phyloP scores from a whole-genome alignment of 92 coral and sea anemone species.

The Umimayanthus chanpuru region DNA sequence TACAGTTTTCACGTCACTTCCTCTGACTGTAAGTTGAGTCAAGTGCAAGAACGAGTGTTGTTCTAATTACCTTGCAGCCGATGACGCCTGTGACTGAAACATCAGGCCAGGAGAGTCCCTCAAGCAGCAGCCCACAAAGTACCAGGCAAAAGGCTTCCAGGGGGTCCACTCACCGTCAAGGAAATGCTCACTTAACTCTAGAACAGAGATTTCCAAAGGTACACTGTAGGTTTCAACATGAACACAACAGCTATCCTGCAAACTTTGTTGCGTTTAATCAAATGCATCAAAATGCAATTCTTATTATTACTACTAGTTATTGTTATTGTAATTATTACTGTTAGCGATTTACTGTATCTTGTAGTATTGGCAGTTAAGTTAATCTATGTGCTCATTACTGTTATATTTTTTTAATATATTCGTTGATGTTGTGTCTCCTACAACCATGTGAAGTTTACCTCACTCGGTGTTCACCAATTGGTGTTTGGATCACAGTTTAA shows the following conservation, averaged over 20 bases:
- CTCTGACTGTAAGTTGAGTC: too few species aligned
- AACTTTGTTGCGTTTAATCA: too few species aligned
- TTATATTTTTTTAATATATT: neutral
- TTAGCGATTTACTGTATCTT: too few species aligned
- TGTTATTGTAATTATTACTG: too few species aligned
- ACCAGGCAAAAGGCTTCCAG: neutral
- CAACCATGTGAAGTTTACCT: conserved; percentile 32
- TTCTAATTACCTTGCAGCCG: conserved; percentile 15
- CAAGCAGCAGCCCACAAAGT: neutral
- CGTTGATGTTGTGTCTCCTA: neutral
- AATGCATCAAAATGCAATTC: too few species aligned
- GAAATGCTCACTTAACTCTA: conserved; percentile 31
- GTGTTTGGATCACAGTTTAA: conserved; percentile 18
- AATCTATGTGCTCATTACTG: too few species aligned
- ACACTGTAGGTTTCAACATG: neutral
- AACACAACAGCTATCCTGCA: too few species aligned
- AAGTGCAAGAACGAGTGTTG: neutral
- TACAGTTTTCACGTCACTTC: too few species aligned
- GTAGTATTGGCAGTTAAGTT: too few species aligned
- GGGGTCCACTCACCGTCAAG: neutral
- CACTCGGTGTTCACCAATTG: conserved; percentile 22
- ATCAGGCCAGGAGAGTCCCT: conserved; percentile 7
- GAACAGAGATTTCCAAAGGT: conserved; percentile 86
- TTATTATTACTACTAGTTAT: too few species aligned
- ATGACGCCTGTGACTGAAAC: conserved; percentile 23